A percentile compares a stretch with the other conserved stretches of the same genome.
Evolutionary conservation across 2,797 vertebrate species (phyloP).

Genomic region (Thripadectes ignobilis): DNA sequence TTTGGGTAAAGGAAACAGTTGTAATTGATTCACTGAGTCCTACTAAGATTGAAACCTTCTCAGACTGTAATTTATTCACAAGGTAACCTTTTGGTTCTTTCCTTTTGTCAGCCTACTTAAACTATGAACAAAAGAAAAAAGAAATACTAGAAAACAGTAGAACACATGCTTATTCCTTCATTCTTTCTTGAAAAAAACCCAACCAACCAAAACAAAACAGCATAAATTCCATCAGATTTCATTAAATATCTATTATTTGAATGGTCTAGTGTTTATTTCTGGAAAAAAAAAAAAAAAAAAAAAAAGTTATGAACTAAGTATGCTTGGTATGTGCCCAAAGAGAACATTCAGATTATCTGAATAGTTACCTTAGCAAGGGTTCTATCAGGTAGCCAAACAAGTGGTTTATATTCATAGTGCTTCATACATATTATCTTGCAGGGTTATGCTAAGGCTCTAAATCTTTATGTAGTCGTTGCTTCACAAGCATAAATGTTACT

Average conservation of each 20-base stretch:
- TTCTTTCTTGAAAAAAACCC: neutral
- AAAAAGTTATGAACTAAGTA: neutral
- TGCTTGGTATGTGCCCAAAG: neutral
- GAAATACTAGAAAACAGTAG: neutral
- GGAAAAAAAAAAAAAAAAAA: neutral
- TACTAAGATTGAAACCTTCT: neutral
- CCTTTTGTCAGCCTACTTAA: neutral
- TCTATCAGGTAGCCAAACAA: neutral
- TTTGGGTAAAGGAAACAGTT: neutral
- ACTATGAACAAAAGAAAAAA: neutral
- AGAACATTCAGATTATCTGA: neutral
- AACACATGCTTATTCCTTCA: neutral
- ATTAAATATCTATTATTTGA: neutral
- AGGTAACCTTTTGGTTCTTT: neutral
- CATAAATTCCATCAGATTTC: neutral
- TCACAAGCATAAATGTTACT: neutral
- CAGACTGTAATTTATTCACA: neutral
- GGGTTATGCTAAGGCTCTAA: neutral
- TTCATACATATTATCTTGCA: neutral
- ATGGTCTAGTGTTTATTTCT: neutral
- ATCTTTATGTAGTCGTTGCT: neutral
- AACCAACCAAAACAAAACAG: neutral
- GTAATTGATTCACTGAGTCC: neutral
- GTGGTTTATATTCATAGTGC: neutral
- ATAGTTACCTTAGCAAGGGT: neutral